Evolutionary conservation across 2,797 vertebrate genomes (phyloP), one percentile per base, ranked within the genome.

Genomic region (Chrosomus eos): DNA sequence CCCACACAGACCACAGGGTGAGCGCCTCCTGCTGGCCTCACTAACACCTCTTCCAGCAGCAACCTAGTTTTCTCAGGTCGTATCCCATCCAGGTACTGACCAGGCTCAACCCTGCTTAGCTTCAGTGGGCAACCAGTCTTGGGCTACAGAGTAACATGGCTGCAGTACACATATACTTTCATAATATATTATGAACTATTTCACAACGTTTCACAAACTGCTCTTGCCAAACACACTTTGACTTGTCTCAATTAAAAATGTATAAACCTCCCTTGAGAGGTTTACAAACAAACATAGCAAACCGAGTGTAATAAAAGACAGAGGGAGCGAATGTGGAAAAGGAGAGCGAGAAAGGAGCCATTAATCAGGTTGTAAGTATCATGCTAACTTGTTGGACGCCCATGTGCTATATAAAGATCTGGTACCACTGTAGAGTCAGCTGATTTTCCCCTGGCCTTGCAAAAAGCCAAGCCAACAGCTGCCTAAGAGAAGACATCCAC

Each of bases 381-480:
- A 80, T 79, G 55, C 40, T 72, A 72, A 79, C 76, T 71, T 85
- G 82, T 70, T 77, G 82, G 40, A 60, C 74, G 81, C 80, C 84
- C 58, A 89, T 80, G 88, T 87, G 87, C 85, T 87, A 91, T 88
- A 89, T 91, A 87, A 91, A 80, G 90, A 80, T 67, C 36, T 51
- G 80, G 83, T 89, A 84, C 82, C 84, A 79, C 36, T 64, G 87
- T 68, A 88, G 84, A 87, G 72, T 91, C 88, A 90, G 88, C 90
- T 90, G 82, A 90, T 91, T 92, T 91, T 91, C 86, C 87, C 77
- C 85, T 84, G 81, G 91, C 83, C 79, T 92, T 91, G 92, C 89
- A 92, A 84, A 92, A 92, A 90, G 90, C 83, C 85, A 78, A 90
- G 82, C 70, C 70, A 71, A 51, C 72, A 80, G 76, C 76, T 71